Conservation (phyloP, 2,888 invertebrate genomes). For the Nomada goodeniana region DNA sequence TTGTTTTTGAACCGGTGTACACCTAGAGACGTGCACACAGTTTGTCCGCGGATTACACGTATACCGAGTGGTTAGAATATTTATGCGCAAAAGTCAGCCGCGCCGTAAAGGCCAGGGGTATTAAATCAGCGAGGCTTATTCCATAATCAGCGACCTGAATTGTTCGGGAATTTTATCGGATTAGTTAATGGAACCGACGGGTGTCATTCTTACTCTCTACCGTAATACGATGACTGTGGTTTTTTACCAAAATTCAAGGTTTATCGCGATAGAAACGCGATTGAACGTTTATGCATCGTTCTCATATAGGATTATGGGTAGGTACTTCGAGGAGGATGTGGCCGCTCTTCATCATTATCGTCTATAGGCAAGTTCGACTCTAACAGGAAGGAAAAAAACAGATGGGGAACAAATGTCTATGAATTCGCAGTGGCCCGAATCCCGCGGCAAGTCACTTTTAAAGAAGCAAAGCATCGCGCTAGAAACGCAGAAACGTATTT, state of each 20-base stretch:
- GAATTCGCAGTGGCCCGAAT: too few species aligned
- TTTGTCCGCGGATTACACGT: conserved; percentile 37
- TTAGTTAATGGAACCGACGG: conserved; percentile 33
- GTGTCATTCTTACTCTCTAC: conserved; percentile 19
- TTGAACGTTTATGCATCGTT: not conserved
- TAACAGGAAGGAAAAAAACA: too few species aligned
- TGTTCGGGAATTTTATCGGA: conserved; percentile 47
- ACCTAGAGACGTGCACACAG: conserved; percentile 25
- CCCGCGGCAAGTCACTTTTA: too few species aligned
- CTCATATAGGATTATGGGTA: not conserved
- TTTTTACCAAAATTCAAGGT: not conserved
- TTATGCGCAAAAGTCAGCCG: conserved; percentile 27
- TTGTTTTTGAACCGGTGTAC: conserved; percentile 39
- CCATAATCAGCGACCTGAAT: conserved; percentile 30
- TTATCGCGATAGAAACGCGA: conserved; percentile 17
- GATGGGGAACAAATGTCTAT: too few species aligned
- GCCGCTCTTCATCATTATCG: not conserved
- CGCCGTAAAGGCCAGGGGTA: conserved; percentile 17
- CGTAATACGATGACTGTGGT: not conserved
- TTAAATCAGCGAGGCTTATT: conserved; percentile 42
- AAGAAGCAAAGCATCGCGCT: too few species aligned
- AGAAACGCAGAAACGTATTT: too few species aligned
- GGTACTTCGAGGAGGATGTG: not conserved
- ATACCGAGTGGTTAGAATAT: conserved; percentile 29
- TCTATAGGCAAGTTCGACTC: too few species aligned